phyloP scores from a whole-genome alignment of 1,140 invertebrate species.

The Philopotamus ludificatus region DNA sequence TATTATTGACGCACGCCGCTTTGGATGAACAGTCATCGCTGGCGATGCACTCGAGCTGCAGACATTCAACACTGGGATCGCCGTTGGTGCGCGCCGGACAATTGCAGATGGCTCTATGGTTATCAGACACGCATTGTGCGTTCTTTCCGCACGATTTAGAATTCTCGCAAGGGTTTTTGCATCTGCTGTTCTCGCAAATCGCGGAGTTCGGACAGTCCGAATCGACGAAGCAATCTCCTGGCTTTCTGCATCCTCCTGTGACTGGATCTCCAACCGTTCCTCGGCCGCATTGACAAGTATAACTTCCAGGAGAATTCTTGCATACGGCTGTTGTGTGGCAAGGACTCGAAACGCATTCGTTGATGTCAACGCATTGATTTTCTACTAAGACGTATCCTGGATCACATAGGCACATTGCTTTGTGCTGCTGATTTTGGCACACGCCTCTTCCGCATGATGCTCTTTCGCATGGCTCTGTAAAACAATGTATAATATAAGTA shows the following conservation, averaged over 20 bases:
- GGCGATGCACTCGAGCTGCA: constrained; percentile 73
- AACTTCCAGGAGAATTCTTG: constrained; percentile 75
- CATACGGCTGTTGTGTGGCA: constrained; percentile 78
- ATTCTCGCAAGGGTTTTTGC: constrained; percentile 76
- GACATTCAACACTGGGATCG: constrained; percentile 70
- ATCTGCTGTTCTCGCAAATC: constrained; percentile 73
- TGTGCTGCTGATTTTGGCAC: constrained; percentile 69
- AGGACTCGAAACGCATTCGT: constrained; percentile 75
- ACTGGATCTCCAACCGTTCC: constrained; percentile 77
- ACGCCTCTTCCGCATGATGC: constrained; percentile 72
- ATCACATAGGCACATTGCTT: constrained; percentile 71
- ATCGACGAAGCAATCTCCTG: constrained; percentile 79
- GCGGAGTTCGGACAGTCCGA: constrained; percentile 76
- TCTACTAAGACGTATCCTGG: constrained; percentile 68
- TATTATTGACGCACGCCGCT: constrained; percentile 74
- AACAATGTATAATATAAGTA: constrained; percentile 19
- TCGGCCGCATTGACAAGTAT: constrained; percentile 70
- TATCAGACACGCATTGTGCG: constrained; percentile 67
- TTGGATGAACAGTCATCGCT: constrained; percentile 71
- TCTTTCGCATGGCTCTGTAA: constrained; percentile 72
- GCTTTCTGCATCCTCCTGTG: constrained; percentile 65
- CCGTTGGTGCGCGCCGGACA: constrained; percentile 76
- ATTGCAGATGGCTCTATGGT: constrained; percentile 70
- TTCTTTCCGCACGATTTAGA: constrained; percentile 68
- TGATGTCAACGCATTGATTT: constrained; percentile 74